These are phyloP conservation scores for Sphyrna mokarran DNA, from an alignment of 2,113 vertebrate genomes.

Conservation along the genomic window DNA sequence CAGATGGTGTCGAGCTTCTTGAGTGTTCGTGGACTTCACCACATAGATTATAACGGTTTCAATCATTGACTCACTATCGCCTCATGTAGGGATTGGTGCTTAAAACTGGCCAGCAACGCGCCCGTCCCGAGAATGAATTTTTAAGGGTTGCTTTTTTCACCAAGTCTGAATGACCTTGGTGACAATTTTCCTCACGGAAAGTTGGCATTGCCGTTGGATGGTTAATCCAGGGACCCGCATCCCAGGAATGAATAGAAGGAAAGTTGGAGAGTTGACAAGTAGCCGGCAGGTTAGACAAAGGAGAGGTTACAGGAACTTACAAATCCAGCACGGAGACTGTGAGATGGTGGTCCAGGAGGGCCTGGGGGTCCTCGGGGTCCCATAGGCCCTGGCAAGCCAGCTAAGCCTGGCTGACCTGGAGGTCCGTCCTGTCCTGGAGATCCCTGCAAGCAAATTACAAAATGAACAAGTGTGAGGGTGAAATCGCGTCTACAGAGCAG, in stretches of 20 bases:
- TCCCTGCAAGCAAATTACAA: slow-evolving; percentile 57
- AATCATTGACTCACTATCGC: neutral
- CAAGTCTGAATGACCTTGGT: neutral
- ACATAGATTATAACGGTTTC: neutral
- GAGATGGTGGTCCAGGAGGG: slow-evolving; percentile 67
- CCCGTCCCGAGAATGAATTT: neutral
- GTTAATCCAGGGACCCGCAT: too few species aligned
- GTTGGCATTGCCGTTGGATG: too few species aligned
- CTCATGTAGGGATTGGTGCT: neutral
- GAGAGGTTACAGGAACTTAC: slow-evolving; percentile 60
- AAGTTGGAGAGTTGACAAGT: neutral
- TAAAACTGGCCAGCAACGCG: neutral
- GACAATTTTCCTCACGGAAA: neutral
- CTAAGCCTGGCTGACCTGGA: slow-evolving; percentile 65
- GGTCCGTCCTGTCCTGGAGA: slow-evolving; percentile 55
- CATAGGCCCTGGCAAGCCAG: slow-evolving; percentile 75
- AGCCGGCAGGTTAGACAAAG: slow-evolving; percentile 37
- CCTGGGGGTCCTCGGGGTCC: slow-evolving; percentile 76
- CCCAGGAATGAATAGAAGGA: too few species aligned
- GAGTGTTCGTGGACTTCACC: neutral
- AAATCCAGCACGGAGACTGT: slow-evolving; percentile 66
- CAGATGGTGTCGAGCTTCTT: too few species aligned
- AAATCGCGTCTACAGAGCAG: too few species aligned
- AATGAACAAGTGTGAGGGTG: neutral
- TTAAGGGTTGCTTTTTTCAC: neutral